phyloP scores from a whole-genome alignment of 2,113 vertebrate species.

The Poeciliopsis prolifica region DNA sequence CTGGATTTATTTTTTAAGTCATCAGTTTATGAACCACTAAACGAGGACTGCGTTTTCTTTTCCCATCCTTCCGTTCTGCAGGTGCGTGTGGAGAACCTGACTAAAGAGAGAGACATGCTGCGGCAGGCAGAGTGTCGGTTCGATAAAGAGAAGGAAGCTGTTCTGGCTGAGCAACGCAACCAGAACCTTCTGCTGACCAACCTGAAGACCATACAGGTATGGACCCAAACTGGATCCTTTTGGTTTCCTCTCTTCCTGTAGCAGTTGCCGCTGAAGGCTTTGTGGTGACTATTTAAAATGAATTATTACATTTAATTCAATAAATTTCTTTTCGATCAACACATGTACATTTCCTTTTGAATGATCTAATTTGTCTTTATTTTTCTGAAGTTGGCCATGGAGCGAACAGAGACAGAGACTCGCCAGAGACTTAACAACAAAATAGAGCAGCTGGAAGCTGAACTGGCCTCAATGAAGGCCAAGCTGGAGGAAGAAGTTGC shows the following conservation, averaged over 20 bases:
- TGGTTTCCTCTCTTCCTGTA: neutral
- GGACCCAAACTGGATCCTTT: neutral
- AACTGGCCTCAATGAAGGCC: slow-evolving; percentile 88
- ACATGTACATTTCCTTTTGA: neutral
- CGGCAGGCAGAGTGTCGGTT: slow-evolving; percentile 90
- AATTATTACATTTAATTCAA: neutral
- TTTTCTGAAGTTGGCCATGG: slow-evolving; percentile 83
- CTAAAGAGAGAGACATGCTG: slow-evolving; percentile 92
- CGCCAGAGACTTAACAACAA: slow-evolving; percentile 89
- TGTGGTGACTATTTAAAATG: neutral
- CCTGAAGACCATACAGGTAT: slow-evolving; percentile 93
- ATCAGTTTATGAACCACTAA: neutral
- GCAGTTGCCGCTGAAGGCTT: neutral
- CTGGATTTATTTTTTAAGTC: neutral
- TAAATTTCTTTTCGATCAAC: neutral
- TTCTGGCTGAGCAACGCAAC: slow-evolving; percentile 88
- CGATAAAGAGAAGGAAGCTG: slow-evolving; percentile 88
- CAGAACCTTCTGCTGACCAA: slow-evolving; percentile 94
- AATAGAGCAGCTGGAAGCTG: slow-evolving; percentile 87
- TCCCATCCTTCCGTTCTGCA: slow-evolving; percentile 15
- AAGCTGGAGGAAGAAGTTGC: slow-evolving; percentile 90
- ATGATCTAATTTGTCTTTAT: neutral
- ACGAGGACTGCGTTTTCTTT: neutral
- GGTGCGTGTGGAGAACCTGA: slow-evolving; percentile 91
- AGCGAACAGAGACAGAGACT: slow-evolving; percentile 90